Conservation (phyloP, 2,113 vertebrate species). For the Anthoscopus minutus region DNA sequence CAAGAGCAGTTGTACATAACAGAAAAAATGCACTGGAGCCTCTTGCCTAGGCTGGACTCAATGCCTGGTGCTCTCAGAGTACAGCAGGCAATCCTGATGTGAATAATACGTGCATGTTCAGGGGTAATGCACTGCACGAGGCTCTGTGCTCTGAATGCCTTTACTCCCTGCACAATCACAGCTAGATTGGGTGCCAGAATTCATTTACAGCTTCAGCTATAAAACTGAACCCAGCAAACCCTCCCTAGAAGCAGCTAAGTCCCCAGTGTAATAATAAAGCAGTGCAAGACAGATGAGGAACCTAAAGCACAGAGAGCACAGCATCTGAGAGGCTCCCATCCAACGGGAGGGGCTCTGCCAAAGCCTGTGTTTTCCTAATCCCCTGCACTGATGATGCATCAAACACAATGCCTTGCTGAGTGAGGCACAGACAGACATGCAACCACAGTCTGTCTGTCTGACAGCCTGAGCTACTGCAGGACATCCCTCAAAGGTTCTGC, state of each 20-base stretch:
- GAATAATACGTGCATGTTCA: not conserved
- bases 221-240: conserved; percentile 10
- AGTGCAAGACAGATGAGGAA: not conserved
- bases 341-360: not conserved
- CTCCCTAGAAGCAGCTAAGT: conserved; percentile 8
- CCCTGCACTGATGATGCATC: not conserved
- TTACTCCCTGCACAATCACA: not conserved
- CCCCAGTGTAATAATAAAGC: conserved; percentile 16
- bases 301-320: conserved; percentile 19
- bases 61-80: not conserved
- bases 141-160: not conserved
- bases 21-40: not conserved
- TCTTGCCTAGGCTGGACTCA: not conserved
- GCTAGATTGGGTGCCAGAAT: not conserved
- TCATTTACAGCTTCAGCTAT: conserved; percentile 1
- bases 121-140: not conserved
- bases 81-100: not conserved
- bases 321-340: conserved; percentile 2
- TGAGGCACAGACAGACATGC: conserved; percentile 1
- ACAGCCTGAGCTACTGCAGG: not conserved
- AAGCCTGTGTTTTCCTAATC: not conserved
- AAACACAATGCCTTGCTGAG: not conserved
- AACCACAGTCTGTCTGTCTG: not conserved
- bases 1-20: not conserved
- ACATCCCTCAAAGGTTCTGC: not conserved